Evolutionary conservation across 2,888 invertebrate species (phyloP).

Genomic region (Terebella lapidaria): DNA sequence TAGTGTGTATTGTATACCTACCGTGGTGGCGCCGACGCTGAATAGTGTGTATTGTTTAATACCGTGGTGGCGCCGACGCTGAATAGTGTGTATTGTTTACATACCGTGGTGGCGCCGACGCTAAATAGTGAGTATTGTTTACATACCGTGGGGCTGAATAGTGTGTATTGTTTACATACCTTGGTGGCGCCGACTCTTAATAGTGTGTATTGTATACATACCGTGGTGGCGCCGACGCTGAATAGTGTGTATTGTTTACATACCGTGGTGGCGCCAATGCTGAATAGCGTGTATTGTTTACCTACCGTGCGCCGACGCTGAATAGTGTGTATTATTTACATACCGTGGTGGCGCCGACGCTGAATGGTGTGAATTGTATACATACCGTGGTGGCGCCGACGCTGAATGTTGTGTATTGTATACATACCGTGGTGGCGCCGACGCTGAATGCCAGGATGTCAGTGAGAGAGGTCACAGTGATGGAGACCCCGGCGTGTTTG

Average conservation of each 20-base stretch:
- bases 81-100: constrained; percentile 28
- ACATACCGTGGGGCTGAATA: too few species aligned
- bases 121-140: not conserved
- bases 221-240: constrained; percentile 73
- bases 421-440: constrained; percentile 60
- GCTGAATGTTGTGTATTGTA: too few species aligned
- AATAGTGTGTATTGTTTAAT: not conserved
- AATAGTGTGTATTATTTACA: not conserved
- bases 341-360: constrained; percentile 72
- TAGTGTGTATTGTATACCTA: not conserved
- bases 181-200: too few species aligned
- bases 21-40: too few species aligned
- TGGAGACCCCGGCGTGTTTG: constrained; percentile 76
- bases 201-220: not conserved
- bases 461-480: constrained; percentile 76
- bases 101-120: constrained; percentile 67
- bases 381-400: too few species aligned
- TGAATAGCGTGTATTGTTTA: constrained; percentile 17
- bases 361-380: constrained; percentile 54
- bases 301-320: constrained; percentile 63
- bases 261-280: constrained; percentile 59
- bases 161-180: not conserved
- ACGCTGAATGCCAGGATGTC: constrained; percentile 75
- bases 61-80: not conserved
- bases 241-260: constrained; percentile 56